These are phyloP conservation scores for Girardia tigrina DNA, from an alignment of 2,888 invertebrate genomes.

Conservation along the genomic window DNA sequence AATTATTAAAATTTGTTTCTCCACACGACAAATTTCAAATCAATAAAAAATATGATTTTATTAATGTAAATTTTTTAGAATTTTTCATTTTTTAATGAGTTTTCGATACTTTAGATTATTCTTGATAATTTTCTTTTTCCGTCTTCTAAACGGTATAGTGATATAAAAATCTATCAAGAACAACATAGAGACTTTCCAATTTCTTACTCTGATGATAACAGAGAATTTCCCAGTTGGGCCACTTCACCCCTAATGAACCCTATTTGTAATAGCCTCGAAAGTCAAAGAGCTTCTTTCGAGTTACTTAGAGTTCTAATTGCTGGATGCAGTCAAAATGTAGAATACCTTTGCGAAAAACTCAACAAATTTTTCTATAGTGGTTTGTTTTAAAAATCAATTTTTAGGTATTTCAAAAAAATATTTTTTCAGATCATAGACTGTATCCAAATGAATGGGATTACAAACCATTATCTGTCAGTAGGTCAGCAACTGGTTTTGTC, in stretches of 20 bases:
- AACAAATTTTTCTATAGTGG: slow-evolving; percentile 3
- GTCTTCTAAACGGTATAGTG: not conserved
- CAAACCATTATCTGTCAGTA: slow-evolving; percentile 77
- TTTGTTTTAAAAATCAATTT: too few species aligned
- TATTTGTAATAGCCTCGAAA: slow-evolving; percentile 14
- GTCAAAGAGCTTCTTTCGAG: slow-evolving; percentile 19
- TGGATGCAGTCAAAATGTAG: not conserved
- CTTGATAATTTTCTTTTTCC: not conserved
- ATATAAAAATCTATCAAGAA: slow-evolving; percentile 13
- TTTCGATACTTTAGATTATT: not conserved
- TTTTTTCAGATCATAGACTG: slow-evolving; percentile 32
- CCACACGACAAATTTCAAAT: not conserved
- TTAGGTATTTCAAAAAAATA: too few species aligned
- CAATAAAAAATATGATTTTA: slow-evolving; percentile 3
- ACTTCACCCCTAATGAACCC: not conserved
- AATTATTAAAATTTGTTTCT: slow-evolving; percentile 6
- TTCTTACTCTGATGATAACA: not conserved
- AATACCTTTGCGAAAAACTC: not conserved
- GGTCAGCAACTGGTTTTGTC: slow-evolving; percentile 77
- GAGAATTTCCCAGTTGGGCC: slow-evolving; percentile 15
- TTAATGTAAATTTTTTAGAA: not conserved
- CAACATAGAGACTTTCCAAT: slow-evolving; percentile 18
- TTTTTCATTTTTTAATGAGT: not conserved
- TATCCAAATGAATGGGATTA: slow-evolving; percentile 90
- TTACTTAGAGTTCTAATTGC: not conserved